Conservation (phyloP, 2,797 vertebrate genomes). For the Lepus oiostolus region DNA sequence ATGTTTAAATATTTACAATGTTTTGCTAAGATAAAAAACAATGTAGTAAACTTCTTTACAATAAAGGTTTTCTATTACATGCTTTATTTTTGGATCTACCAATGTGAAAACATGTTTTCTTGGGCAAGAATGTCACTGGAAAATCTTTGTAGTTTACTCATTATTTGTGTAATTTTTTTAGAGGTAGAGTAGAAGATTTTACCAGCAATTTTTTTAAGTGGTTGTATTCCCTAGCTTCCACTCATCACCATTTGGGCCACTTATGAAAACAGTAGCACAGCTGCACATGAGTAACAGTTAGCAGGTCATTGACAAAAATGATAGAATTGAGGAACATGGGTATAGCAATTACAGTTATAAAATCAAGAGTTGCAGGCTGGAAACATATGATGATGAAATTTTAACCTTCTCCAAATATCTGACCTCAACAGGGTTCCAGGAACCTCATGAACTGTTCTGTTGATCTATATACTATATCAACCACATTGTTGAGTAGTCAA, state of each 20-base stretch:
- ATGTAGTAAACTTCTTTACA: background rate
- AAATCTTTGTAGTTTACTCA: background rate
- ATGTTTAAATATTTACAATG: background rate
- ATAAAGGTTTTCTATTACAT: background rate
- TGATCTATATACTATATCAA: background rate
- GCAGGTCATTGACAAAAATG: background rate
- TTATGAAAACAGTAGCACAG: background rate
- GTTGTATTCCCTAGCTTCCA: background rate
- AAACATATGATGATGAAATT: background rate
- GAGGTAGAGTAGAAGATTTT: background rate
- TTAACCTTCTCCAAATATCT: background rate
- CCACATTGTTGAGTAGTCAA: background rate
- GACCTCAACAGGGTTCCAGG: background rate
- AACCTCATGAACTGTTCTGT: background rate
- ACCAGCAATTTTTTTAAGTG: background rate
- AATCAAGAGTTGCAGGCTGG: background rate
- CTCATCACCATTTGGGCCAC: background rate
- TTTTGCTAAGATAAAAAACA: constrained; percentile 3
- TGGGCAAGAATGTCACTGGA: background rate
- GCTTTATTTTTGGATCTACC: background rate
- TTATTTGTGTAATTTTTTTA: background rate
- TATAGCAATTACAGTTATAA: background rate
- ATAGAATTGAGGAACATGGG: background rate
- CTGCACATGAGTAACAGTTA: background rate
- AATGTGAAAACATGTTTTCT: background rate